Evolutionary conservation across 2,113 vertebrate species (phyloP).

Genomic region (Erpornis zantholeuca): DNA sequence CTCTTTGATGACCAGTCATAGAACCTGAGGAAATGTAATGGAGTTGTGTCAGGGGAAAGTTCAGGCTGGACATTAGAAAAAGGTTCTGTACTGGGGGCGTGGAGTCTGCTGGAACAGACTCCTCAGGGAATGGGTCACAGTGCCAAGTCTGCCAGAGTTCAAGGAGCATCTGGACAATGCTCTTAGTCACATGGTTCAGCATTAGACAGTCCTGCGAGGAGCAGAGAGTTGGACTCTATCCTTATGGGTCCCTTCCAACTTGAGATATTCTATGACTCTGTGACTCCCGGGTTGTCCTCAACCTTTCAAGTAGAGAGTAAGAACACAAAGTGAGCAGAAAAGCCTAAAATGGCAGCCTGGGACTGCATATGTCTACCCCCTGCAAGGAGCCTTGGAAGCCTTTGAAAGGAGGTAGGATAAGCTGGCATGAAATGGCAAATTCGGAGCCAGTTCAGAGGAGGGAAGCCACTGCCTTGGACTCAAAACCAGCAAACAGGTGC

Average conservation of each 20-base stretch:
- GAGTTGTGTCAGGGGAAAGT: not conserved
- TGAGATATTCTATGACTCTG: not conserved
- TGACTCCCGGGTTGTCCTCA: not conserved
- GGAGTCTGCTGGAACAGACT: not conserved
- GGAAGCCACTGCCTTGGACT: not conserved
- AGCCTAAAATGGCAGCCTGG: constrained; percentile 34
- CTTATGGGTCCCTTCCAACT: not conserved
- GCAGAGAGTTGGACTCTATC: not conserved
- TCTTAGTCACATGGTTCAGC: not conserved
- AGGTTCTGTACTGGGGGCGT: not conserved
- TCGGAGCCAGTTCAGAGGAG: not conserved
- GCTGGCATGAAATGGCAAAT: not conserved
- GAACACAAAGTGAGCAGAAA: constrained; percentile 15
- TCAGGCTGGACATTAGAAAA: not conserved
- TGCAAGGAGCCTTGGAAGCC: not conserved
- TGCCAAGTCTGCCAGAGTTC: not conserved
- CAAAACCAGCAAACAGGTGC: not conserved
- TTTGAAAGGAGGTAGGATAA: constrained; percentile 21
- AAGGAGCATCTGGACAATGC: not conserved
- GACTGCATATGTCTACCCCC: constrained; percentile 27
- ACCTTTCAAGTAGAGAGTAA: not conserved
- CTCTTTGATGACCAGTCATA: not conserved
- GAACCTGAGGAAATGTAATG: not conserved
- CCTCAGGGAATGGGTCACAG: not conserved
- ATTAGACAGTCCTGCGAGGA: not conserved